These are phyloP conservation scores for Copsychus sechellarum DNA, from an alignment of 2,113 vertebrate genomes.

Conservation along the genomic window DNA sequence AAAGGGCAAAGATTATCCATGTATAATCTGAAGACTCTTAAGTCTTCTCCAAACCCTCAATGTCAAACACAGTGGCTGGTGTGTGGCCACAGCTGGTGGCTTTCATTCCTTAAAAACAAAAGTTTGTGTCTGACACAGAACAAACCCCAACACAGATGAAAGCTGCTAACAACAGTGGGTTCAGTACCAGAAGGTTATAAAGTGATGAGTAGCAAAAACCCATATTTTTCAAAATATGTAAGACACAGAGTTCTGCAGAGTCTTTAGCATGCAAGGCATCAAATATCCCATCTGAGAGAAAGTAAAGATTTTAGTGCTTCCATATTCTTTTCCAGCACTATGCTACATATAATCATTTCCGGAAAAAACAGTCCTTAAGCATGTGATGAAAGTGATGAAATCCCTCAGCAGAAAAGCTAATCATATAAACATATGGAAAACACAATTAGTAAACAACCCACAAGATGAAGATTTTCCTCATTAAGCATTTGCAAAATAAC, in stretches of 20 bases:
- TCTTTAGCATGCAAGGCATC: background rate
- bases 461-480: background rate
- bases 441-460: background rate
- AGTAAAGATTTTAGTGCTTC: background rate
- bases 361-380: background rate
- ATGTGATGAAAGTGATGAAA: background rate
- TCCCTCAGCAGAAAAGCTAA: background rate
- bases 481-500: background rate
- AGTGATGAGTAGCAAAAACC: background rate
- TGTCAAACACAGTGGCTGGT: background rate
- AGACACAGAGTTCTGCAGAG: background rate
- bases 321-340: background rate
- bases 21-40: background rate
- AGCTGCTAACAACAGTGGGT: background rate
- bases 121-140: background rate
- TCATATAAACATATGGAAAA: constrained; percentile 12
- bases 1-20: background rate
- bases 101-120: background rate
- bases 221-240: background rate
- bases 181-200: background rate
- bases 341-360: background rate
- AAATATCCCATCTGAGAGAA: background rate
- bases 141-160: background rate
- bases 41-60: background rate
- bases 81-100: background rate